Evolutionary conservation across 2,797 vertebrate genomes (phyloP), one percentile per base, ranked within the genome.

Genomic region (Sebastes dallii): DNA sequence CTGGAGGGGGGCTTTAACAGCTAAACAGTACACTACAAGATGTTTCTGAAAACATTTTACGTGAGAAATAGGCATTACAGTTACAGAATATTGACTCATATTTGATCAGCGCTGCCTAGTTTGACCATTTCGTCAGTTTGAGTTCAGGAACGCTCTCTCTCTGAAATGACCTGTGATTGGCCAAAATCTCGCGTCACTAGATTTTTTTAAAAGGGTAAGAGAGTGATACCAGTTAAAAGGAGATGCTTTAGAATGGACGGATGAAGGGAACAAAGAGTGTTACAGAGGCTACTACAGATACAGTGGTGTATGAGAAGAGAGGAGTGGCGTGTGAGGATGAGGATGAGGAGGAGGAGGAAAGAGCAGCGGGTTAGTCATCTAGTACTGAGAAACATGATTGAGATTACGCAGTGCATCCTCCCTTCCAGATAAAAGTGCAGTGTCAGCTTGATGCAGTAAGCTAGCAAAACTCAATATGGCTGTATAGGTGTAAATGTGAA

Each of bases 331-430:
- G 52, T 39, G 77, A 73, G 75, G 72, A 65, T 50, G 16, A 46
- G 39, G 39, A 39, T 13, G 36, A 39, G 36, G 67, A 76, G 66
- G 59, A 58, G 68, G 56, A 71, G 29, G 25, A 58, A 62, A 76
- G 70, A 78, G 59, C 81, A 66, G 74, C 2, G 27, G 72, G 79
- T 86, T 85, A 86, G 84, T 87, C 66, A 78, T 74, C 78, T 32
- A 52, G 66, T 70, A 50, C 79, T 77, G 78, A 83, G 76, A 64
- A 86, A 76, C 83, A 81, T 80, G 70, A 83, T 27, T 60, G 79
- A 88, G 78, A 89, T 83, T 86, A 91, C 88, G 79, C 78, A 83
- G 71, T 66, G 80, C 56, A 84, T 85, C 82, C 65, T 72, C 79
- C 77, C 84, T 76, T 81, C 75, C 29, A n/a, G 69, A 66, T 50